phyloP scores from a whole-genome alignment of 2,113 vertebrate species.

The Anser cygnoides region DNA sequence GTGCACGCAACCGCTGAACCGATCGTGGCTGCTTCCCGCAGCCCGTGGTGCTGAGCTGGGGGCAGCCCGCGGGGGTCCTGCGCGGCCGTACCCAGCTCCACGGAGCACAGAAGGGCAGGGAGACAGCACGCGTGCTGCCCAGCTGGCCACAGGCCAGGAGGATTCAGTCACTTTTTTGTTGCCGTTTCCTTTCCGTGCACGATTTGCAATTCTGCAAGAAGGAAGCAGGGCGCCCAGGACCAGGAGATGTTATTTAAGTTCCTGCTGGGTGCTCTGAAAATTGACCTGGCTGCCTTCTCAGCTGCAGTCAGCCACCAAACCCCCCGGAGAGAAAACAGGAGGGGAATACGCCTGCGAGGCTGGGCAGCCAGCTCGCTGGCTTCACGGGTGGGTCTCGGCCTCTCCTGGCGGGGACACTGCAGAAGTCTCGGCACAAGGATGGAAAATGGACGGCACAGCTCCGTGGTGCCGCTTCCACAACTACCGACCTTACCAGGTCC shows the following conservation, averaged over 20 bases:
- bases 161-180: accelerated
- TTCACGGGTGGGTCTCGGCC: too few species aligned
- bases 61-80: accelerated
- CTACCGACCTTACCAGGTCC: not conserved
- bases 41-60: accelerated
- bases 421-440: not conserved
- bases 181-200: not conserved
- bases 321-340: not conserved
- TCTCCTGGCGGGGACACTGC: accelerated
- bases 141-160: not conserved
- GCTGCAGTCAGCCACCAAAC: not conserved
- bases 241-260: accelerated
- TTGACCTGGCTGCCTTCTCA: too few species aligned
- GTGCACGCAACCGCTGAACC: accelerated
- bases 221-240: not conserved
- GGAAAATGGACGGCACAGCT: not conserved
- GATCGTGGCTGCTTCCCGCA: not conserved
- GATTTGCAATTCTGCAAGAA: not conserved
- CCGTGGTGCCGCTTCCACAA: accelerated
- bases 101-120: too few species aligned
- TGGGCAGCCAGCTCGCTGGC: not conserved
- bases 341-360: accelerated
- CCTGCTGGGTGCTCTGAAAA: not conserved
- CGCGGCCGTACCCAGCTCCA: accelerated
- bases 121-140: accelerated